A percentile compares a stretch with the other conserved stretches of the same genome.
Evolutionary conservation across 2,888 invertebrate species (phyloP).

Genomic region (Phytoseiulus persimilis): DNA sequence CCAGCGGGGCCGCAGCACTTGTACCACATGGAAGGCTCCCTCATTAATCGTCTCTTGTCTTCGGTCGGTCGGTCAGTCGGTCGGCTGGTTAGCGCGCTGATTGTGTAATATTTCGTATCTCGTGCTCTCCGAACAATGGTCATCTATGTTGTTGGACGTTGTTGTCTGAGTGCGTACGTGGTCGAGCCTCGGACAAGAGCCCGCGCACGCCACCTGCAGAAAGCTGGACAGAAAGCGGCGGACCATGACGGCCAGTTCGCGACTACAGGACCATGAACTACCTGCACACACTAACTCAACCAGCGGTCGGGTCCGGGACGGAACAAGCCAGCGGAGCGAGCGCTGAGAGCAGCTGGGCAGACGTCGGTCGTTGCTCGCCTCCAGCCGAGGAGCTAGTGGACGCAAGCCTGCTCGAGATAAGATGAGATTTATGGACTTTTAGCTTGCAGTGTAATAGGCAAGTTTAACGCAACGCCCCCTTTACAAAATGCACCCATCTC

Average conservation of each 20-base stretch:
- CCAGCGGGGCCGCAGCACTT: background rate
- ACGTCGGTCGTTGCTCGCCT: background rate
- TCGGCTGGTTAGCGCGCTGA: background rate
- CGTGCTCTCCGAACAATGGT: background rate
- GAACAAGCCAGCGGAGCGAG: background rate
- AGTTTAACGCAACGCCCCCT: slow-evolving; percentile 9
- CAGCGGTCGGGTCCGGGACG: background rate
- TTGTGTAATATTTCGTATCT: background rate
- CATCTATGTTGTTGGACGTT: background rate
- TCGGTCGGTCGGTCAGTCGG: background rate
- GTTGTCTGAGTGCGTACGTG: background rate
- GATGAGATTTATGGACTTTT: slow-evolving; percentile 28
- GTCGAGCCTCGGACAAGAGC: background rate
- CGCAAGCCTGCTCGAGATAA: slow-evolving; percentile 7
- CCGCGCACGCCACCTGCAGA: background rate
- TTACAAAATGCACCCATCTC: slow-evolving; percentile 30
- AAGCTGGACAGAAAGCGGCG: background rate
- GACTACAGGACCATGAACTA: background rate
- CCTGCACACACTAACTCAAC: background rate
- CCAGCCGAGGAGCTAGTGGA: background rate
- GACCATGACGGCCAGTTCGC: background rate
- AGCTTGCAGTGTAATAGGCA: slow-evolving; percentile 18
- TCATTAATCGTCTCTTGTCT: background rate
- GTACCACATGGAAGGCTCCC: background rate
- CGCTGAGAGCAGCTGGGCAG: background rate